phyloP scores from a whole-genome alignment of 64 coral and sea anemone genomes.

The Montipora foliosa region DNA sequence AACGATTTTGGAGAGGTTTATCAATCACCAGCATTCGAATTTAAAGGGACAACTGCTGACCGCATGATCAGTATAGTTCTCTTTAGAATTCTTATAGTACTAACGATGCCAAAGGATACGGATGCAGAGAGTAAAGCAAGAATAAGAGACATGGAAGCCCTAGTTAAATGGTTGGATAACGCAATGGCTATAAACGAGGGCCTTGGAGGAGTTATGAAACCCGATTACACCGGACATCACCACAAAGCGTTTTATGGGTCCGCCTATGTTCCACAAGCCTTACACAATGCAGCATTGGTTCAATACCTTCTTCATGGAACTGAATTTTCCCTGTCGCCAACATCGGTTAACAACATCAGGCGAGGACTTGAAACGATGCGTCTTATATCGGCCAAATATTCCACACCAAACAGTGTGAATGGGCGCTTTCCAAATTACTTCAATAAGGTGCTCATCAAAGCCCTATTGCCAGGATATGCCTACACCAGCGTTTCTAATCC shows the following conservation, averaged over 20 bases:
- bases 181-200: conserved; percentile 72
- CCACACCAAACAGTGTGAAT: conserved; percentile 61
- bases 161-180: conserved; percentile 70
- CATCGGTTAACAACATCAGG: conserved; percentile 48
- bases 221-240: conserved; percentile 75
- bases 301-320: conserved; percentile 75
- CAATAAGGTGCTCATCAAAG: conserved; percentile 17
- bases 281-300: conserved; percentile 67
- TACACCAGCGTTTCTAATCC: conserved; percentile 51
- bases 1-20: conserved; percentile 87
- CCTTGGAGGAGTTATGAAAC: conserved; percentile 78
- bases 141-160: conserved; percentile 62
- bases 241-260: conserved; percentile 76
- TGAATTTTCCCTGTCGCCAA: conserved; percentile 22
- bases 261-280: conserved; percentile 68
- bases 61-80: conserved; percentile 66
- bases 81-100: conserved; percentile 55
- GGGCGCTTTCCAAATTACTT: conserved; percentile 82
- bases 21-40: conserved; percentile 55
- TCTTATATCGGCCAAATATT: conserved; percentile 68
- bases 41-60: conserved; percentile 83
- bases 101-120: conserved; percentile 51
- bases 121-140: conserved; percentile 44
- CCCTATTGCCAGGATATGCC: conserved; percentile 66
- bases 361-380: conserved; percentile 57